These are phyloP conservation scores for Hypomecis atomaria DNA, from an alignment of 2,888 invertebrate species.

Conservation along the genomic window DNA sequence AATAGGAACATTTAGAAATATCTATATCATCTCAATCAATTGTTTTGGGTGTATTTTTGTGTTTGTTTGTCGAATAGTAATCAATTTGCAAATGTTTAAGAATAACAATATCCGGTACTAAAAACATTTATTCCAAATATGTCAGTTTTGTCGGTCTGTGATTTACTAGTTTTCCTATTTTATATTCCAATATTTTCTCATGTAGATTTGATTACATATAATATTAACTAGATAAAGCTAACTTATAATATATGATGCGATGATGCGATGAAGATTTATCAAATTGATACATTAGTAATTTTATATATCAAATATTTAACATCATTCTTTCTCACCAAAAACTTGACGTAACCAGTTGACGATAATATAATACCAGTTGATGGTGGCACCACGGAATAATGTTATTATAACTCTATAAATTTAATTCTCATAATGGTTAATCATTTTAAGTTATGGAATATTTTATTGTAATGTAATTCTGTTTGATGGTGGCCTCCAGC, in stretches of 20 bases:
- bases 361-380: slow-evolving; percentile 7
- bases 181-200: neutral
- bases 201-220: neutral
- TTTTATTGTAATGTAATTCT: slow-evolving; percentile 10
- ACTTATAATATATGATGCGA: neutral
- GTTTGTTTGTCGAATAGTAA: too few relatives aligned
- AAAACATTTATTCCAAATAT: too few relatives aligned
- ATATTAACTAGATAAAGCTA: neutral
- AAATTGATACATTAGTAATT: neutral
- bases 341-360: slow-evolving; percentile 8
- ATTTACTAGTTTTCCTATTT: neutral
- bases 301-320: slow-evolving; percentile 4
- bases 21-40: too few relatives aligned
- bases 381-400: neutral
- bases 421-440: neutral
- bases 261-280: neutral
- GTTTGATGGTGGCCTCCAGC: slow-evolving; percentile 7
- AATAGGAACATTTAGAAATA: too few relatives aligned
- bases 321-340: neutral
- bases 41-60: too few relatives aligned
- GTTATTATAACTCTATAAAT: slow-evolving; percentile 16
- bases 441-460: slow-evolving; percentile 14
- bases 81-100: too few relatives aligned
- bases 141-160: neutral
- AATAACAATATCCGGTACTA: too few relatives aligned